These are phyloP conservation scores for Diuraphis noxia DNA, from an alignment of 1,140 invertebrate genomes.

Conservation along the genomic window DNA sequence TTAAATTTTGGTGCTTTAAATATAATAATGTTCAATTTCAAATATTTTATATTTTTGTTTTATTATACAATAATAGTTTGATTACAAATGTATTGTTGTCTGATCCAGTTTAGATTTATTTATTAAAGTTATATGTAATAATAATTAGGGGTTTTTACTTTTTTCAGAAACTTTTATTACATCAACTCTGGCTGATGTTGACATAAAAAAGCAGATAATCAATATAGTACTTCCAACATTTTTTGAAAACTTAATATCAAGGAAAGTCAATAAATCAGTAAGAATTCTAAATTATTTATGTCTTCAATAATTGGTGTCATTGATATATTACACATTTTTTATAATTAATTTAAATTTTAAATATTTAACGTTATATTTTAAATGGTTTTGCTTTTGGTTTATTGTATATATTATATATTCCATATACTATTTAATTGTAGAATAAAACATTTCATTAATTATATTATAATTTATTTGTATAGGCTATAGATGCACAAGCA, in stretches of 20 bases:
- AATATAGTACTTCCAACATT: constrained; percentile 32
- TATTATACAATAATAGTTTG: neutral
- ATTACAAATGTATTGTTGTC: neutral
- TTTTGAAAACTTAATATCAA: constrained; percentile 37
- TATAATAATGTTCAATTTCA: neutral
- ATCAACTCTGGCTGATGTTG: constrained; percentile 36
- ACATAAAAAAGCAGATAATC: constrained; percentile 40
- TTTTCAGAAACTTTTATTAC: constrained; percentile 41
- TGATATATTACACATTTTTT: neutral
- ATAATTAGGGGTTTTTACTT: neutral
- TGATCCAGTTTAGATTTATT: neutral
- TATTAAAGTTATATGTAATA: neutral
- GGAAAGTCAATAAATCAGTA: constrained; percentile 28
- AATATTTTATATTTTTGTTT: neutral
- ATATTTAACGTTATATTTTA: neutral
- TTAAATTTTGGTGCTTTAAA: neutral
- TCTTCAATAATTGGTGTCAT: neutral
- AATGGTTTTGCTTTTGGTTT: neutral
- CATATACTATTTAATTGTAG: neutral
- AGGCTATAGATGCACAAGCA: constrained; percentile 37
- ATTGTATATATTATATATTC: too few relatives aligned
- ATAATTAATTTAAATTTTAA: neutral
- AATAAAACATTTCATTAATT: neutral
- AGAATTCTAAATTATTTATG: neutral
- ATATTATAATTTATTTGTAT: neutral